Conservation (phyloP, 2,888 invertebrate genomes). For the Macrophya alboannulata region DNA sequence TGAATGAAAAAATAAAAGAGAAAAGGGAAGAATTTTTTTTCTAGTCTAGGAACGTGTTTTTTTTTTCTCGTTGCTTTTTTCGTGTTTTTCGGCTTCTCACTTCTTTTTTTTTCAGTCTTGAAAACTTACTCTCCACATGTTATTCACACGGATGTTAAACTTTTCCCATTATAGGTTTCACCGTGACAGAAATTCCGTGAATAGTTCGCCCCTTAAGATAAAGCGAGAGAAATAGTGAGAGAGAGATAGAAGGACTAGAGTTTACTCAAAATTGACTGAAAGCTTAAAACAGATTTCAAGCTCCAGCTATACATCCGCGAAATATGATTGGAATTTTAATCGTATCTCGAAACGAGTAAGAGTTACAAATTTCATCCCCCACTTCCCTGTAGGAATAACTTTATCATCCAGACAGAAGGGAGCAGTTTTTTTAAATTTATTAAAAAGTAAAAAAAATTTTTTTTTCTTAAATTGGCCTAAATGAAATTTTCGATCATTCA, state of each 20-base stretch:
- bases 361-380: not conserved
- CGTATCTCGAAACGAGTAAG: not conserved
- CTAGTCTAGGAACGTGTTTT: not conserved
- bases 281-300: not conserved
- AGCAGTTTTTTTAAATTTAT: not conserved
- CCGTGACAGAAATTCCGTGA: conserved; percentile 28
- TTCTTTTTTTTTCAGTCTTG: not conserved
- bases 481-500: not conserved
- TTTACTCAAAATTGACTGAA: conserved; percentile 23
- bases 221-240: not conserved
- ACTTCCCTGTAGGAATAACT: not conserved
- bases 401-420: not conserved
- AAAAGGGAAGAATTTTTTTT: conserved; percentile 50
- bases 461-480: not conserved
- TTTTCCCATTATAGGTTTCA: conserved; percentile 43
- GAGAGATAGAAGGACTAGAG: not conserved
- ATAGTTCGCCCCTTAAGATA: not conserved
- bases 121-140: conserved; percentile 15
- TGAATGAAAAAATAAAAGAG: conserved; percentile 50
- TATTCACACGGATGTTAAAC: conserved; percentile 29
- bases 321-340: conserved; percentile 40
- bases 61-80: not conserved
- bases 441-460: not conserved
- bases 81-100: not conserved
- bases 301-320: not conserved